A percentile compares a stretch with the other conserved stretches of the same genome.
phyloP scores from a whole-genome alignment of 2,888 invertebrate species.

The Melipona beecheii region DNA sequence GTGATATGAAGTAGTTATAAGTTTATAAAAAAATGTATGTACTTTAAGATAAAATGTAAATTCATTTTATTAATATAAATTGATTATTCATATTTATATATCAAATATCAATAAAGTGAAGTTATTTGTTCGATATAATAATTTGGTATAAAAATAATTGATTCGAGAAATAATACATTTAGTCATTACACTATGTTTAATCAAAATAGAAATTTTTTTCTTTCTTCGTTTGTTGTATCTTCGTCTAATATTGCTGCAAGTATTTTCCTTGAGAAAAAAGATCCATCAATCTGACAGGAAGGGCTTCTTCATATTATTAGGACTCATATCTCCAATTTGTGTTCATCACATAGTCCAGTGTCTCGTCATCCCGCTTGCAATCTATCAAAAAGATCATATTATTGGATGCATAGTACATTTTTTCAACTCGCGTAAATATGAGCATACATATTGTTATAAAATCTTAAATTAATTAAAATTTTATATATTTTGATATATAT shows the following conservation, averaged over 20 bases:
- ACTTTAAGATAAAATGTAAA: too few species aligned
- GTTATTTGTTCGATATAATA: background rate
- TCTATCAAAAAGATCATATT: constrained; percentile 78
- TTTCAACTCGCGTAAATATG: constrained; percentile 18
- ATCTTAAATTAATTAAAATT: constrained; percentile 52
- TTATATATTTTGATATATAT: constrained; percentile 39
- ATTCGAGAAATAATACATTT: background rate
- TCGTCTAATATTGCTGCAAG: constrained; percentile 15
- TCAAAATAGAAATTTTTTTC: constrained; percentile 7
- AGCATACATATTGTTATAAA: constrained; percentile 37
- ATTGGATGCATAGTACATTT: constrained; percentile 62
- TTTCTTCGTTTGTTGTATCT: constrained; percentile 23
- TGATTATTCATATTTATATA: background rate
- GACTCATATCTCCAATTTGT: constrained; percentile 65
- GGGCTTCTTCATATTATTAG: constrained; percentile 52
- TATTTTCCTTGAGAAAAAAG: constrained; percentile 24
- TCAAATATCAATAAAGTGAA: background rate
- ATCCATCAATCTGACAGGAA: constrained; percentile 47
- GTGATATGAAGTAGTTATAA: too few species aligned
- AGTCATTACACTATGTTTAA: background rate
- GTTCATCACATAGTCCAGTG: constrained; percentile 77
- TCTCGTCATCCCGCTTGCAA: constrained; percentile 77
- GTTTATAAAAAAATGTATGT: too few species aligned
- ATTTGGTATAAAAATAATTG: background rate
- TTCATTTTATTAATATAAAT: background rate